Evolutionary conservation across 2,797 vertebrate species (phyloP), one percentile per base, ranked within the genome.

Genomic region (Catostomus latipinnis): DNA sequence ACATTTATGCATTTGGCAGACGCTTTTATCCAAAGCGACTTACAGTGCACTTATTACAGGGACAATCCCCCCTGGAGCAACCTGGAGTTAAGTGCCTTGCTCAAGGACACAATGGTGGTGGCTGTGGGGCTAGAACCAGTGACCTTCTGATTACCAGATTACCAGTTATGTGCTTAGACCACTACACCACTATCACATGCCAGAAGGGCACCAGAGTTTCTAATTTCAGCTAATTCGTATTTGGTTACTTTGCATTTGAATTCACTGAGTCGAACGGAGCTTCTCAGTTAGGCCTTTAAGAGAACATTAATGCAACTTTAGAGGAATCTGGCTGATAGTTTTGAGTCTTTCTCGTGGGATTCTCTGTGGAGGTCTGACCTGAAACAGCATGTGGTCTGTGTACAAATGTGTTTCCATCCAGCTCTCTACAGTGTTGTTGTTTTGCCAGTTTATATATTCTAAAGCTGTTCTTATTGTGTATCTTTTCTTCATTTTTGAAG

Each of bases 281-380:
- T 11, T 54, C 58, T 43, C 7, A 53, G 50, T 54, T 6, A 12
- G 13, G 8, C 12, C 46, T 58, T 57, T 7, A n/a, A 74, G 8
- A 0, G 0, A 14, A 12, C 52, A 57, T 34, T 56, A 8, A 57
- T 49, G 34, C 34, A 34, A 34, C 34, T 22, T 22, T 22, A 22
- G 22, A 22, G 62, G 9, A 14, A 14, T 76, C 46, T 66, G 61
- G 79, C 68, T 6, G 82, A 82, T 88, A 82, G 2, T 89, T 88
- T 86, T 84, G 2, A 0, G 86, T 88, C 79, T 84, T 90, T 92
- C 90, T 90, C 83, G 88, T 87, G 88, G 76, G 50, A 58, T 85
- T 78, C 58, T 85, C 87, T 83, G 88, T 87, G 86, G 88, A 43
- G 84, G 68, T 68, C 77, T 76, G 76, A 71, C 48, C 87, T 81